Evolutionary conservation across 2,113 vertebrate genomes (phyloP), one percentile per base, ranked within the genome.

Genomic region (Naja naja): DNA sequence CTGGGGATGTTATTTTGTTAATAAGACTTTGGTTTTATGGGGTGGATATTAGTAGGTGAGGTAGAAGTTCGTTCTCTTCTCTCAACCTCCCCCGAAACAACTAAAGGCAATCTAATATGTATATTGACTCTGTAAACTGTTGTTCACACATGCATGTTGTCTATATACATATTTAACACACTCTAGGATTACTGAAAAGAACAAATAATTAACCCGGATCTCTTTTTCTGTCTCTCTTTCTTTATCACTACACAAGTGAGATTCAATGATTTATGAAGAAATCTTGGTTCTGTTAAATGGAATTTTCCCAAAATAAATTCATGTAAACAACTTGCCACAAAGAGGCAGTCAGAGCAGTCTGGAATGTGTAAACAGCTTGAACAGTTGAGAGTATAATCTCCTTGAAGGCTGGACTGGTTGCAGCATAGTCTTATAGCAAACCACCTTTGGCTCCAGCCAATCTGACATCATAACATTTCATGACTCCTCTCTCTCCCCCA

Each of bases 221-320:
- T 98, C 49, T 74, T 89, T 74, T 14, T 98, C 74, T 81, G 74
- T 22, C 16, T 81, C 69, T 81, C 34, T 81, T 9, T 81, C 69
- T 69, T 69, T 69, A 98, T 99, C 98, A 98, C 98, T 97, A 98
- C 98, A 98, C 98, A 99, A 98, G 98, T 96, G 98, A 98, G 98
- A 98, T 98, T 98, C 98, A 98, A 98, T 98, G 98, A 99, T 98
- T 99, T 99, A 98, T 98, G 98, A 98, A 98, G 98, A 98, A 98
- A 98, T 98, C 98, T 97, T 98, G 98, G 88, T 98, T 97, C 97
- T 49, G 98, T 98, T 98, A 97, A 98, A 98, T 98, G 98, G 98
- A 99, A 98, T 98, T 99, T 98, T 98, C 98, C 99, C 98, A 98
- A 99, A 99, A 99, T 99, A 99, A 98, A 98, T 98, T 97, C 97